Evolutionary conservation across 1,140 invertebrate genomes (phyloP).

Genomic region (Pachyrhynchus sulphureomaculatus): DNA sequence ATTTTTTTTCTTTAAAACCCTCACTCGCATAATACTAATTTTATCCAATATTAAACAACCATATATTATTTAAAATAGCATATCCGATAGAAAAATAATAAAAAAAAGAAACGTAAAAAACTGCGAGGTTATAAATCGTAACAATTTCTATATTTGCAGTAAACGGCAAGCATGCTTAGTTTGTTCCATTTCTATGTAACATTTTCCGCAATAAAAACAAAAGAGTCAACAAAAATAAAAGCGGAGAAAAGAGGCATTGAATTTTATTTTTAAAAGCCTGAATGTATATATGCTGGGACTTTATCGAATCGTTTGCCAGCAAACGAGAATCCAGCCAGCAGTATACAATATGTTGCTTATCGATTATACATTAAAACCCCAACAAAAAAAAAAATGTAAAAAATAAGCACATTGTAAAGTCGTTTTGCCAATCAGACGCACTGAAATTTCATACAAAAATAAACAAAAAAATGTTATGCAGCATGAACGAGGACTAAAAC

Average conservation of each 20-base stretch:
- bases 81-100: not conserved
- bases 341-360: constrained; percentile 44
- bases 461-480: constrained; percentile 23
- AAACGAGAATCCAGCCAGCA: constrained; percentile 18
- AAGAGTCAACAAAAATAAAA: constrained; percentile 24
- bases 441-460: constrained; percentile 45
- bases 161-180: constrained; percentile 9
- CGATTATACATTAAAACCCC: constrained; percentile 44
- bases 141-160: constrained; percentile 15
- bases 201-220: constrained; percentile 3
- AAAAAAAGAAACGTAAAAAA: not conserved
- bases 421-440: constrained; percentile 46
- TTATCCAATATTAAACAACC: too few species aligned
- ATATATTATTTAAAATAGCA: not conserved
- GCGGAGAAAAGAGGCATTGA: constrained; percentile 21
- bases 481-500: not conserved
- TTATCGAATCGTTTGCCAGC: constrained; percentile 24
- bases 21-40: too few species aligned
- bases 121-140: constrained; percentile 7
- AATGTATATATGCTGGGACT: constrained; percentile 10
- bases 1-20: too few species aligned
- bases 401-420: constrained; percentile 40
- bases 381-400: constrained; percentile 37
- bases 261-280: constrained; percentile 23
- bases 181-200: constrained; percentile 14